Conservation (phyloP, 2,113 vertebrate genomes). For the Pteruthius melanotis region DNA sequence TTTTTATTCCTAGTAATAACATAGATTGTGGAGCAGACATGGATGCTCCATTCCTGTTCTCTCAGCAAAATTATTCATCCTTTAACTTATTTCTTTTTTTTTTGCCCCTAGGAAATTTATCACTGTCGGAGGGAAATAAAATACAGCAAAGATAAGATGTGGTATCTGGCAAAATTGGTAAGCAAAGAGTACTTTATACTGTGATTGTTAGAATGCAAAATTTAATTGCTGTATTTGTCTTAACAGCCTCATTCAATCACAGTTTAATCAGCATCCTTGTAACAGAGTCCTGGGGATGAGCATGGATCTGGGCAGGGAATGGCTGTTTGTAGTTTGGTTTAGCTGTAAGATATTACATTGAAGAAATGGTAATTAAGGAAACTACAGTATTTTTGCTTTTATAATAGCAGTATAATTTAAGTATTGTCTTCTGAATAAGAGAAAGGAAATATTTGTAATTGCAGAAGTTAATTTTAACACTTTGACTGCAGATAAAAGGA, state of each 20-base stretch:
- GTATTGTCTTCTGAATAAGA: not conserved
- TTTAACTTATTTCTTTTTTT: not conserved
- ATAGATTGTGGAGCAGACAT: not conserved
- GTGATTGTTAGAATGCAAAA: not conserved
- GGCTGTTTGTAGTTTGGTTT: not conserved
- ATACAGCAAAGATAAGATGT: constrained; percentile 98
- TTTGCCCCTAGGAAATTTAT: constrained; percentile 81
- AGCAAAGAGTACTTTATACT: constrained; percentile 34
- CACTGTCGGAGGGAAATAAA: constrained; percentile 93
- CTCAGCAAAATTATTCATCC: not conserved
- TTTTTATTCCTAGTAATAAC: not conserved
- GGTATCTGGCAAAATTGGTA: constrained; percentile 96
- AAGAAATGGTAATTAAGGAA: not conserved
- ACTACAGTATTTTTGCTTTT: not conserved
- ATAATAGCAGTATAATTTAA: not conserved
- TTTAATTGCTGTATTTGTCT: not conserved
- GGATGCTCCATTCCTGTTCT: not conserved
- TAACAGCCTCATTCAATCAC: not conserved
- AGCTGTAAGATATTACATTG: not conserved
- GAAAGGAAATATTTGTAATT: not conserved
- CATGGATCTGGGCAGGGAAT: not conserved
- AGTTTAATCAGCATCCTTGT: not conserved
- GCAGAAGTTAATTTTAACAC: not conserved
- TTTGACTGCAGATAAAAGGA: constrained; percentile 82
- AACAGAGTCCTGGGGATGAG: not conserved